Percentiles rank a stretch among this genome's conserved stretches.
Conservation (phyloP, 2,113 vertebrate genomes). For the Okapia johnstoni region DNA sequence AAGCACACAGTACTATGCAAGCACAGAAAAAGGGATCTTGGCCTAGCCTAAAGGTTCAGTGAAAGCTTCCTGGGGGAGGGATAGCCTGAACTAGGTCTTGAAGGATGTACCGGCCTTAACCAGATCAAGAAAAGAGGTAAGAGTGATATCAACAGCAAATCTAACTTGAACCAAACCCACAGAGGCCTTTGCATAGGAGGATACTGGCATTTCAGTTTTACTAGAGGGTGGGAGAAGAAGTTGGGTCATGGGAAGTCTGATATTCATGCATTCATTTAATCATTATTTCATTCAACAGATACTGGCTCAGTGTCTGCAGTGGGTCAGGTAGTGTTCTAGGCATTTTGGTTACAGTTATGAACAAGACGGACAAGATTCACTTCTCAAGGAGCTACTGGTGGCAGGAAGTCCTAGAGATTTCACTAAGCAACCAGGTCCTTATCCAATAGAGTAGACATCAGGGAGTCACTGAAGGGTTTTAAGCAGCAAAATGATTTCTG, state of each 20-base stretch:
- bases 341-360: not conserved
- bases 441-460: not conserved
- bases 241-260: not conserved
- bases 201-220: not conserved
- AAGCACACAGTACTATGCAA: not conserved
- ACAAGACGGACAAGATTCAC: not conserved
- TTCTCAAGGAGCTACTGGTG: not conserved
- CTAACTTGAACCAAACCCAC: not conserved
- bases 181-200: not conserved
- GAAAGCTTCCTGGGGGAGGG: not conserved
- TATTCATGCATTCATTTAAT: not conserved
- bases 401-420: not conserved
- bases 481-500: conserved; percentile 13
- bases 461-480: not conserved
- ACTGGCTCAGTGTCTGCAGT: not conserved
- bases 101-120: not conserved
- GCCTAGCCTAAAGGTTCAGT: not conserved
- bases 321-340: not conserved
- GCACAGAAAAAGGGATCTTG: not conserved
- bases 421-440: not conserved
- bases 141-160: not conserved
- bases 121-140: not conserved
- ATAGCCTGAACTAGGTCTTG: not conserved
- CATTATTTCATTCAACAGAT: not conserved
- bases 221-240: not conserved